phyloP scores from a whole-genome alignment of 2,888 invertebrate genomes.

The Brachyptera putata region DNA sequence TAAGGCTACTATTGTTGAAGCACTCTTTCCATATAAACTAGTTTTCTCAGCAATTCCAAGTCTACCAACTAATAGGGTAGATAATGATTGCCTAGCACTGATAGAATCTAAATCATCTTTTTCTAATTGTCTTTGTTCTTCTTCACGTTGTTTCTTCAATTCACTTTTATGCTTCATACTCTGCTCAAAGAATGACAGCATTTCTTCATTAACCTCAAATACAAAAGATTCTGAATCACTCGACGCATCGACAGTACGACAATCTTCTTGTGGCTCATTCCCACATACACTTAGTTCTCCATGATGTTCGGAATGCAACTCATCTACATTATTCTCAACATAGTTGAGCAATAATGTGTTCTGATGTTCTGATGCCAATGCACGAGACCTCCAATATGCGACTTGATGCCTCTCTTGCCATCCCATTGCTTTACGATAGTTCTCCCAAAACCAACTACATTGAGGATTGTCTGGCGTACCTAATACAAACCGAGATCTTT shows the following conservation, averaged over 20 bases:
- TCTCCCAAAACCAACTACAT: slow-evolving; percentile 32
- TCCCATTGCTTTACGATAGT: slow-evolving; percentile 30
- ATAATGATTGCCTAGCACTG: no score
- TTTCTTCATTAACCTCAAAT: slow-evolving; percentile 60
- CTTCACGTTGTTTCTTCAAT: slow-evolving; percentile 36
- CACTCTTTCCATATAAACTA: slow-evolving; percentile 60
- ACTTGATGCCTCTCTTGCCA: slow-evolving; percentile 55
- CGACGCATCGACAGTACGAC: no score
- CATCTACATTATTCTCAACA: no score
- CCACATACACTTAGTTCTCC: no score
- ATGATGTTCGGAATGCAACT: no score
- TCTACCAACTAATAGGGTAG: slow-evolving; percentile 39
- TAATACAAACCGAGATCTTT: no score
- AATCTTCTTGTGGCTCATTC: no score
- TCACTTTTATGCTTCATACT: slow-evolving; percentile 55
- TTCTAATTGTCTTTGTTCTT: slow-evolving; percentile 20
- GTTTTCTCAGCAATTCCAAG: slow-evolving; percentile 45
- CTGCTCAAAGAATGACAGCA: slow-evolving; percentile 56
- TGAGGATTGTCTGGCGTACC: no score
- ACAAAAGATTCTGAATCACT: slow-evolving; percentile 41
- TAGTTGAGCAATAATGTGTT: slow-evolving; percentile 53
- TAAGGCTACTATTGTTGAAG: slow-evolving; percentile 64
- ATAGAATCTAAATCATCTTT: slow-evolving; percentile 36
- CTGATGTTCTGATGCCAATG: slow-evolving; percentile 54
- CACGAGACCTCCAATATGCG: slow-evolving; percentile 59